Conservation (phyloP, 2,888 invertebrate genomes). For the Brachypterus glaber region DNA sequence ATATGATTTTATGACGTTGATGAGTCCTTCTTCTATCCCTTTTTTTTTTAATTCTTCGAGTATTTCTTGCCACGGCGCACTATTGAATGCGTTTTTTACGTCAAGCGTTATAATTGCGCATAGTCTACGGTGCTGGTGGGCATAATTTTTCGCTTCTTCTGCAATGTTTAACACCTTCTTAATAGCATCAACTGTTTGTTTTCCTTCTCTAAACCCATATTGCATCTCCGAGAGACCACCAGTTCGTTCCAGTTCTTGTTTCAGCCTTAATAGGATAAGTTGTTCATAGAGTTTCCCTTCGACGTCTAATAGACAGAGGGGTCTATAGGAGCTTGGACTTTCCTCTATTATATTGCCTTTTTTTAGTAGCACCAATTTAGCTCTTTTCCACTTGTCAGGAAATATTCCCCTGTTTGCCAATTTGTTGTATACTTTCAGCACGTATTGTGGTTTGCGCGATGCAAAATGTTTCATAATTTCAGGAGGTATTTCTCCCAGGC, state of each 20-base stretch:
- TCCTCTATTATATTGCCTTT: constrained; percentile 7
- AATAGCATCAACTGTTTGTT: constrained; percentile 15
- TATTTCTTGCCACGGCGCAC: no score
- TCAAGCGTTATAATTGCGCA: no score
- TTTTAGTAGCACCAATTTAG: constrained; percentile 5
- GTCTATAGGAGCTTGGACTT: constrained; percentile 9
- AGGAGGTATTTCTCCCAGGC: constrained; percentile 8
- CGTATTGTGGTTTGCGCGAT: not conserved
- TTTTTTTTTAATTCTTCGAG: no score
- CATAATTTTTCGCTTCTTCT: constrained; percentile 7
- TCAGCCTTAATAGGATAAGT: constrained; percentile 7
- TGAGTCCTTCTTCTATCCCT: no score
- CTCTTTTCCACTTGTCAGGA: constrained; percentile 9
- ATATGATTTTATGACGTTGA: no score
- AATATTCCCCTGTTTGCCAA: not conserved
- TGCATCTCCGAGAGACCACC: constrained; percentile 12
- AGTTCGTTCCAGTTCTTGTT: constrained; percentile 10
- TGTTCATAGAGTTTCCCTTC: constrained; percentile 12
- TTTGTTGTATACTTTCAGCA: constrained; percentile 9
- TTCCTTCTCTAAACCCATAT: constrained; percentile 13
- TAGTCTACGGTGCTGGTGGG: constrained; percentile 4
- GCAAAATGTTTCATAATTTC: constrained; percentile 6
- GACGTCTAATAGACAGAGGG: constrained; percentile 11
- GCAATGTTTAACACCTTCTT: constrained; percentile 9
- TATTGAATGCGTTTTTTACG: no score